Conservation (phyloP, 1,140 invertebrate genomes). For the Goniozus legneri region DNA sequence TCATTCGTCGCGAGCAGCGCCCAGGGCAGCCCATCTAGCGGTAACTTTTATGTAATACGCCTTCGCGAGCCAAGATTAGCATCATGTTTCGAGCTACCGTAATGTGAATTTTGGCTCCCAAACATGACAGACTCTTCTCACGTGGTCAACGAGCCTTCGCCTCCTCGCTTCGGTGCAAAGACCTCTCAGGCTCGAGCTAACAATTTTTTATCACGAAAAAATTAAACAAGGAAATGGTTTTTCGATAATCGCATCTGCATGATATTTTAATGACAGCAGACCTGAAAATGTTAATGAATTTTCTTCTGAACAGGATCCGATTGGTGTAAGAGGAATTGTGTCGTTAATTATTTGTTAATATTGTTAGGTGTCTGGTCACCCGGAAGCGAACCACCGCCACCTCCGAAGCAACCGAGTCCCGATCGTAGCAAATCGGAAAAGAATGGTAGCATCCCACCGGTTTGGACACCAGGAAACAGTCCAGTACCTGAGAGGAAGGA, state of each 20-base stretch:
- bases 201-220: too few relatives aligned
- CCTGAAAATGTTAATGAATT: too few relatives aligned
- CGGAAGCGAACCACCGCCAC: slow-evolving; percentile 43
- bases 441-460: slow-evolving; percentile 59
- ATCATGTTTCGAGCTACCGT: too few relatives aligned
- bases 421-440: slow-evolving; percentile 39
- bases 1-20: too few relatives aligned
- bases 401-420: slow-evolving; percentile 53
- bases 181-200: slow-evolving; percentile 11
- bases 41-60: slow-evolving; percentile 43
- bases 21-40: too few relatives aligned
- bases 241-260: too few relatives aligned
- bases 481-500: slow-evolving; percentile 63
- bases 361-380: slow-evolving; percentile 55
- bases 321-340: too few relatives aligned
- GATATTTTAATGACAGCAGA: too few relatives aligned
- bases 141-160: slow-evolving; percentile 13
- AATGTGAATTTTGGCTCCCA: slow-evolving; percentile 28
- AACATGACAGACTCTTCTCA: too few relatives aligned
- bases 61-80: slow-evolving; percentile 38
- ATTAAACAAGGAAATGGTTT: too few relatives aligned
- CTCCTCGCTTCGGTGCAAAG: slow-evolving; percentile 27
- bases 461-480: slow-evolving; percentile 72
- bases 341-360: too few relatives aligned
- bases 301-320: too few relatives aligned